Evolutionary conservation across 2,113 vertebrate species (phyloP), one percentile per base, ranked within the genome.

Genomic region (Sceloporus tristichus): DNA sequence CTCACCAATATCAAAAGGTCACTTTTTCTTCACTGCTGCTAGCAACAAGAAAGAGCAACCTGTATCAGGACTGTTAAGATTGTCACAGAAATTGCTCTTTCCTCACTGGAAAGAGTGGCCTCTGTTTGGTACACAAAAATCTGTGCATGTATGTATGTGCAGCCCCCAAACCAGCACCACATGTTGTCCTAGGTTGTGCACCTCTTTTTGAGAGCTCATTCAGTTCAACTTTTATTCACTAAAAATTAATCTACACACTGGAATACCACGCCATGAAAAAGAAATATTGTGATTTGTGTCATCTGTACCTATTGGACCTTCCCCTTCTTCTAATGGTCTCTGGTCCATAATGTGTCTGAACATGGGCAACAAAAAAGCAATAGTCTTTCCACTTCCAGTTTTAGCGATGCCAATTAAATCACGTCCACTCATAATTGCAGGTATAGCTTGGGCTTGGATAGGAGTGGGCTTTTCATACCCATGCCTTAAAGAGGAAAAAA

Each of bases 281-380:
- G 65, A 8, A 42, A 38, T 59, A 10, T 70, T 62, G 59, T 62
- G 59, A 62, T 62, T 62, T 14, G 18, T 62, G 59, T 62, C 59
- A 62, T 29, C 34, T 87, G 4, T 97, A 99, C 99, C 94, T 93
- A 99, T 98, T 38, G 99, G 99, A 23, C 99, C 99, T 94, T 99
- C 99, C 9, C 96, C 97, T 96, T 99, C 99, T 92, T 99, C 99
- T 91, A 99, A 92, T 0, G 98, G 97, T 93, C 98, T 97, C 95
- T 99, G 99, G 96, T 99, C 99, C 98, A 99, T 98, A 85, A 99
- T 99, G 96, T 99, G 99, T 87, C 99, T 97, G 95, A 99, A 99
- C 99, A 99, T 99, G 79, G 99, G 99, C 90, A 99, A 94, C 3
- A 99, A 97, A 95, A 99, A 99, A 11, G 98, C 99, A 79, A 99